A percentile compares a stretch with the other conserved stretches of the same genome.
These are phyloP conservation scores for Nomada ferruginata DNA, from an alignment of 2,888 invertebrate species.

Conservation along the genomic window DNA sequence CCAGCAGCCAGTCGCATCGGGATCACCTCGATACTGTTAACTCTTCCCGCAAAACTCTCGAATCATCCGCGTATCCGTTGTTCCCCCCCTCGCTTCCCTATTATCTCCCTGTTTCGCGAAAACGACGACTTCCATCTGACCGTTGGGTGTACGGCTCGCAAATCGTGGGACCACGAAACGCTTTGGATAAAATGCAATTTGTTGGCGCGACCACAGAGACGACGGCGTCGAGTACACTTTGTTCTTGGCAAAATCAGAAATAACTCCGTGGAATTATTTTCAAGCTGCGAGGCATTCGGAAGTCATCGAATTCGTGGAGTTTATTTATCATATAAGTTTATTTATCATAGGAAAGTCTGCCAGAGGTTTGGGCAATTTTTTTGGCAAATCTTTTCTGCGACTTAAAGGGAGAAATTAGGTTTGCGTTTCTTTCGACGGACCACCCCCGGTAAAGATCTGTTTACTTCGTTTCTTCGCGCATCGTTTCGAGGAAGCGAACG, in stretches of 20 bases:
- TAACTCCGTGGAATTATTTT: neutral
- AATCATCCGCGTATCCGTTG: slow-evolving; percentile 27
- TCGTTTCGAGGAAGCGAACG: slow-evolving; percentile 9
- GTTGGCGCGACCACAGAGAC: neutral
- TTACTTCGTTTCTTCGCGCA: neutral
- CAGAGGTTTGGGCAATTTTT: neutral
- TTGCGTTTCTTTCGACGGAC: neutral
- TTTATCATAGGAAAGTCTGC: neutral
- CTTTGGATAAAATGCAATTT: neutral
- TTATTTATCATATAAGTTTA: neutral
- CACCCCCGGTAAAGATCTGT: neutral
- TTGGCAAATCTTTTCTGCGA: neutral
- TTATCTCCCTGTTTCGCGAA: neutral
- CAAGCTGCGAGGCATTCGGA: neutral
- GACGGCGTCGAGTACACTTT: neutral
- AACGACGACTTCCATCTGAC: slow-evolving; percentile 6
- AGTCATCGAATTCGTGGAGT: neutral
- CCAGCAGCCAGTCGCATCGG: slow-evolving; percentile 66
- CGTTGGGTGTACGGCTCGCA: neutral
- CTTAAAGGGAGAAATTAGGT: neutral
- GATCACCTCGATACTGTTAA: slow-evolving; percentile 70
- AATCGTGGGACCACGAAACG: neutral
- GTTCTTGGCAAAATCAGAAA: neutral
- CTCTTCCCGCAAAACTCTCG: slow-evolving; percentile 46
- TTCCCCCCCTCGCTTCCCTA: neutral